Conservation (phyloP, 2,797 vertebrate genomes). For the Falco concolor region DNA sequence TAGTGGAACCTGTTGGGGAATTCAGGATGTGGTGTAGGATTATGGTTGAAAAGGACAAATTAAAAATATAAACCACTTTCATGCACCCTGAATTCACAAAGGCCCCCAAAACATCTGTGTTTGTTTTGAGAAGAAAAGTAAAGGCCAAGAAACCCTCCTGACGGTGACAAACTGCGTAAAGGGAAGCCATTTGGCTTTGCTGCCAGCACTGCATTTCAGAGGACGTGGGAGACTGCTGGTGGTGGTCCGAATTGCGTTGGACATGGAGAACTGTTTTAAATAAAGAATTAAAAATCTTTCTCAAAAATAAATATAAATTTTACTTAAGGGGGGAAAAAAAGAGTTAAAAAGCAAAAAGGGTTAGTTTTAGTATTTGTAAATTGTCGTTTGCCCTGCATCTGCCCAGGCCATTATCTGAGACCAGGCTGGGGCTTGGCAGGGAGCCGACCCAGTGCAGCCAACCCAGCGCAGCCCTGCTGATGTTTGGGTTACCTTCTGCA, state of each 20-base stretch:
- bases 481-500: background rate
- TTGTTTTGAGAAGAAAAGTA: background rate
- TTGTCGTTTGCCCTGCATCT: background rate
- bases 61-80: background rate
- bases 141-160: background rate
- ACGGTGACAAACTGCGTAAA: accelerated
- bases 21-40: background rate
- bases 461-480: background rate
- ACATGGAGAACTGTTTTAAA: background rate
- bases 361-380: background rate
- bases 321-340: background rate
- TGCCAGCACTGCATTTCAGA: background rate
- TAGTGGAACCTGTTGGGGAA: background rate
- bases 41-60: background rate
- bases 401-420: background rate
- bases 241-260: background rate
- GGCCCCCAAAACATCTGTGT: background rate
- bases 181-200: background rate
- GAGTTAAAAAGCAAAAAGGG: background rate
- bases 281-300: background rate
- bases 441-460: background rate
- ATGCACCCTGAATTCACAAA: background rate
- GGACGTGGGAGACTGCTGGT: background rate
- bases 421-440: background rate
- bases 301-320: background rate